Evolutionary conservation across 2,113 vertebrate species (phyloP).

Genomic region (Pedetes capensis): DNA sequence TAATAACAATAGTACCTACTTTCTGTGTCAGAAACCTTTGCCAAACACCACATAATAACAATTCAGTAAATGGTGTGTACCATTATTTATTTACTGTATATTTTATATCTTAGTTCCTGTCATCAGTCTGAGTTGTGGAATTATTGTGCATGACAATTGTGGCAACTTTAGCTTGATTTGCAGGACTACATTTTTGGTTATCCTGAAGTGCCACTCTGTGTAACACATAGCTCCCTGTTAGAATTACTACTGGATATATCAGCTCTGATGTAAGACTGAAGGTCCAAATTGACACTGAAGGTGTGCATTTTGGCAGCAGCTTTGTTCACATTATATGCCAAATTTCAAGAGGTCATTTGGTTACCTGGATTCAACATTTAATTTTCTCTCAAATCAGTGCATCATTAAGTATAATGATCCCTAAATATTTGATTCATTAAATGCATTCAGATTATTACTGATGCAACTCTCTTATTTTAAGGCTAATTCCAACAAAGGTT

Average conservation of each 20-base stretch:
- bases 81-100: neutral
- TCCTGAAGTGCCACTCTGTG: neutral
- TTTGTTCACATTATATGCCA: neutral
- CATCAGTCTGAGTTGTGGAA: neutral
- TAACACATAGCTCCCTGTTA: neutral
- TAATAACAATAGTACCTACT: neutral
- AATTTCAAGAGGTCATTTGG: neutral
- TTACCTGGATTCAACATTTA: neutral
- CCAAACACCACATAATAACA: neutral
- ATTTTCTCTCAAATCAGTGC: conserved; percentile 6
- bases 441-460: conserved; percentile 14
- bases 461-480: conserved; percentile 5
- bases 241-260: neutral
- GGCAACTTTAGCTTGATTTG: neutral
- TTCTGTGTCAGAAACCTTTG: neutral
- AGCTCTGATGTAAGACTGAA: neutral
- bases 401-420: neutral
- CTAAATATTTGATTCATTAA: conserved; percentile 30
- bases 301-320: neutral
- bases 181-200: neutral
- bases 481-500: conserved; percentile 5
- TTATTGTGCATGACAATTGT: neutral
- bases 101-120: neutral
- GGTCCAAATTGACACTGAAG: neutral
- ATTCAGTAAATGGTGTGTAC: neutral